Evolutionary conservation across 2,888 invertebrate genomes (phyloP).

Genomic region (Drosophila setosimentum): DNA sequence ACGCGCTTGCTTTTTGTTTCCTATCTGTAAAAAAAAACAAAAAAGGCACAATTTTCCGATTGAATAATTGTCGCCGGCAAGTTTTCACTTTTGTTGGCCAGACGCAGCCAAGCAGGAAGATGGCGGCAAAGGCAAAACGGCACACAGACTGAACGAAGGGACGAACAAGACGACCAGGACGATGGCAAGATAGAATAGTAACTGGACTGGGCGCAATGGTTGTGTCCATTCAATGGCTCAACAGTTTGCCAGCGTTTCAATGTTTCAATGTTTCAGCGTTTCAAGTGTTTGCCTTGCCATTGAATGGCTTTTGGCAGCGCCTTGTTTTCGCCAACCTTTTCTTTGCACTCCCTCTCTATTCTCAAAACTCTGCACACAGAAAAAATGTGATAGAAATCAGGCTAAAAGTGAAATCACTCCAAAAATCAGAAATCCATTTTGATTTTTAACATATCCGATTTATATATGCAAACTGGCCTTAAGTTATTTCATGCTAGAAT

Average conservation of each 20-base stretch:
- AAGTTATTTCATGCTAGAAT: too few species aligned
- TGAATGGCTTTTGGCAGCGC: constrained; percentile 47
- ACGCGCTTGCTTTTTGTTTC: constrained; percentile 33
- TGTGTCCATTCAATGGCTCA: constrained; percentile 74
- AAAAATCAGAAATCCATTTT: neutral
- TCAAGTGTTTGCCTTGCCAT: constrained; percentile 59
- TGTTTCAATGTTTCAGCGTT: constrained; percentile 57
- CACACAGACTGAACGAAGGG: neutral
- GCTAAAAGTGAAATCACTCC: neutral
- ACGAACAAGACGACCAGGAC: constrained; percentile 7
- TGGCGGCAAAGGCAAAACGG: constrained; percentile 9
- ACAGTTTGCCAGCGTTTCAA: constrained; percentile 74
- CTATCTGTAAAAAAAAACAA: constrained; percentile 55
- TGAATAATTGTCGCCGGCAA: constrained; percentile 79
- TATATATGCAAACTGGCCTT: neutral
- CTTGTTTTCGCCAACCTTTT: constrained; percentile 48
- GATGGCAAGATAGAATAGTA: constrained; percentile 5
- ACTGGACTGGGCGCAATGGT: constrained; percentile 18
- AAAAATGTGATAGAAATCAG: neutral
- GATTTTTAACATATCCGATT: neutral
- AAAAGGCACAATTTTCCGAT: constrained; percentile 78
- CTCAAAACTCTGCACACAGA: neutral
- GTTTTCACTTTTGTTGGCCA: constrained; percentile 72
- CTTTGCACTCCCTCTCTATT: constrained; percentile 6
- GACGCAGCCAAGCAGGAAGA: constrained; percentile 48